phyloP scores from a whole-genome alignment of 2,113 vertebrate genomes.

The Circaetus cinerascens region DNA sequence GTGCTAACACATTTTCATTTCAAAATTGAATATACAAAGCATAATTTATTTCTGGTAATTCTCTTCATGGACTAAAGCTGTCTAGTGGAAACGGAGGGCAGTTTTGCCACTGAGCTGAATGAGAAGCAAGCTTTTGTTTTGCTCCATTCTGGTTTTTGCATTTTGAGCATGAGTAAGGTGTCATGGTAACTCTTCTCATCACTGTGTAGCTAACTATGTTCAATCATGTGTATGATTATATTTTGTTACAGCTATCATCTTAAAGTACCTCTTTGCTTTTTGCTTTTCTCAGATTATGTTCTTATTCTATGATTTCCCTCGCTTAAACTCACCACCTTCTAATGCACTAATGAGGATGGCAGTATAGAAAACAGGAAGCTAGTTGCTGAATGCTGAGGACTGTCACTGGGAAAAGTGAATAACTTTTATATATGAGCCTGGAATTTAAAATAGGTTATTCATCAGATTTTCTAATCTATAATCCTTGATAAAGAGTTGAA shows the following conservation, averaged over 20 bases:
- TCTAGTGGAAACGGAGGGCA: neutral
- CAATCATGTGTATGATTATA: neutral
- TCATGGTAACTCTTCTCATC: neutral
- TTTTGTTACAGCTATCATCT: neutral
- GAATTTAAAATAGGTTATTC: neutral
- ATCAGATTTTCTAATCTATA: neutral
- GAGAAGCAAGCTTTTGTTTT: neutral
- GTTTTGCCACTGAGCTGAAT: neutral
- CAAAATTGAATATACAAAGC: neutral
- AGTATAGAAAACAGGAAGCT: neutral
- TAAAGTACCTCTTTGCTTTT: neutral
- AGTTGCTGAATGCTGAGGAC: neutral
- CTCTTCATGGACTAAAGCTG: neutral
- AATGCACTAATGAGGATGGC: neutral
- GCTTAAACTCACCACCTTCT: neutral
- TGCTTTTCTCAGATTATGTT: neutral
- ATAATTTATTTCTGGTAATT: neutral
- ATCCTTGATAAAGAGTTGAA: neutral
- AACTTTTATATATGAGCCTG: neutral
- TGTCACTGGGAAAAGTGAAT: neutral
- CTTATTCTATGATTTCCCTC: neutral
- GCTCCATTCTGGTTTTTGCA: neutral
- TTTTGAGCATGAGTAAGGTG: neutral
- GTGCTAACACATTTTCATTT: neutral
- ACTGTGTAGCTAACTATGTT: neutral